These are phyloP conservation scores for Thamnophis elegans DNA, from an alignment of 2,797 vertebrate genomes.

Conservation along the genomic window DNA sequence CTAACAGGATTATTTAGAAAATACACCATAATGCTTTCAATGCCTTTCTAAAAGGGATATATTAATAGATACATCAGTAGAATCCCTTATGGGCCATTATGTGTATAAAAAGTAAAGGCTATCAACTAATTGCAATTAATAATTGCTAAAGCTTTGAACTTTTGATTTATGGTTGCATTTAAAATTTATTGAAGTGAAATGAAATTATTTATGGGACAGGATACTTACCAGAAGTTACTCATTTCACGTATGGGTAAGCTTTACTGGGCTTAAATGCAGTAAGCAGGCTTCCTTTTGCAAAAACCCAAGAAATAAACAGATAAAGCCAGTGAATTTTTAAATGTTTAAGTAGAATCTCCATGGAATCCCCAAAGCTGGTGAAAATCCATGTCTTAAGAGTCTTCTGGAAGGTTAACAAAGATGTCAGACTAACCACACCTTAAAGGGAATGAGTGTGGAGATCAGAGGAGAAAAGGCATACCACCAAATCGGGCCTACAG, in stretches of 20 bases:
- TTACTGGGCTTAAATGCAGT: constrained; percentile 18
- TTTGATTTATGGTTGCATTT: constrained; percentile 27
- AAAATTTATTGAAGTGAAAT: constrained; percentile 12
- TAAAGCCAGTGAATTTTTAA: neutral
- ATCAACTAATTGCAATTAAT: constrained; percentile 25
- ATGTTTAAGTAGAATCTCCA: neutral
- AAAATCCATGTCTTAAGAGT: neutral
- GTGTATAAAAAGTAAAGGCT: constrained; percentile 2
- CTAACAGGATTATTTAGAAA: constrained; percentile 23
- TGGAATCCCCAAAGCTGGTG: neutral
- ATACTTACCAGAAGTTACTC: neutral
- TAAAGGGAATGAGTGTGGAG: neutral
- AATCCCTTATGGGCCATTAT: constrained; percentile 7
- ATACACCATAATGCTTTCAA: constrained; percentile 1
- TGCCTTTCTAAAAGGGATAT: constrained; percentile 5
- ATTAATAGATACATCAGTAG: constrained; percentile 10
- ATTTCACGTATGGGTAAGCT: neutral
- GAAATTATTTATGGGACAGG: neutral
- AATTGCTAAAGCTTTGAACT: constrained; percentile 11
- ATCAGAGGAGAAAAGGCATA: neutral
- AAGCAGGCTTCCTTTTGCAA: neutral
- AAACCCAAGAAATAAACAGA: neutral
- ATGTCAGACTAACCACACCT: neutral
- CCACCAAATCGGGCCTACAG: neutral
- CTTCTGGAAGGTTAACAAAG: neutral